Percentiles rank a stretch among this genome's conserved stretches.
phyloP scores from a whole-genome alignment of 2,113 vertebrate species.

The Dasyurus viverrinus region DNA sequence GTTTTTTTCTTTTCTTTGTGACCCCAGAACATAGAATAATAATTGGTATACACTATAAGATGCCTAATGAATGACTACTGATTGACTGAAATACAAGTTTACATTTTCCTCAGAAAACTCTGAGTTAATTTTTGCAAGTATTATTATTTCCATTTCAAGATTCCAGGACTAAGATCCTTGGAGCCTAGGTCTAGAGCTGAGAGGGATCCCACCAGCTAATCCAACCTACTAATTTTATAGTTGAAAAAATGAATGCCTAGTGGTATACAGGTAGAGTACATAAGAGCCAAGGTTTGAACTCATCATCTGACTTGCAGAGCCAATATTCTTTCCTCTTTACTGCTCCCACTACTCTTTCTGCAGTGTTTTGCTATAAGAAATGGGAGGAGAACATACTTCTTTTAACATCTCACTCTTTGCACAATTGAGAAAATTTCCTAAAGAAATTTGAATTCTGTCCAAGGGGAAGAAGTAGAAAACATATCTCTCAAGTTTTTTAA shows the following conservation, averaged over 20 bases:
- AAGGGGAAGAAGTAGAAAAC: background rate
- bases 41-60: background rate
- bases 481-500: constrained; percentile 1
- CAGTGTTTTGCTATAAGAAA: background rate
- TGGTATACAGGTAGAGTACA: background rate
- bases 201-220: background rate
- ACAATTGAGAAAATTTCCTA: background rate
- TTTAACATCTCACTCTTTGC: background rate
- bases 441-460: background rate
- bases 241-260: background rate
- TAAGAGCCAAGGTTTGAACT: background rate
- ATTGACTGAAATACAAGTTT: background rate
- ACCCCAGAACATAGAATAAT: background rate
- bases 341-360: background rate
- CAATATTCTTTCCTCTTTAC: background rate
- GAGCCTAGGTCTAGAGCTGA: background rate
- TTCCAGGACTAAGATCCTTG: background rate
- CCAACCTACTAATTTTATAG: background rate
- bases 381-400: background rate
- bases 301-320: background rate
- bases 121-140: background rate
- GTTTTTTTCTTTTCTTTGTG: background rate
- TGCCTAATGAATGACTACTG: background rate
- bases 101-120: background rate
- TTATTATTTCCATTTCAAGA: background rate